Base-by-base conservation (phyloP, 2,113 vertebrate genomes). In the Ailurus styani region DNA sequence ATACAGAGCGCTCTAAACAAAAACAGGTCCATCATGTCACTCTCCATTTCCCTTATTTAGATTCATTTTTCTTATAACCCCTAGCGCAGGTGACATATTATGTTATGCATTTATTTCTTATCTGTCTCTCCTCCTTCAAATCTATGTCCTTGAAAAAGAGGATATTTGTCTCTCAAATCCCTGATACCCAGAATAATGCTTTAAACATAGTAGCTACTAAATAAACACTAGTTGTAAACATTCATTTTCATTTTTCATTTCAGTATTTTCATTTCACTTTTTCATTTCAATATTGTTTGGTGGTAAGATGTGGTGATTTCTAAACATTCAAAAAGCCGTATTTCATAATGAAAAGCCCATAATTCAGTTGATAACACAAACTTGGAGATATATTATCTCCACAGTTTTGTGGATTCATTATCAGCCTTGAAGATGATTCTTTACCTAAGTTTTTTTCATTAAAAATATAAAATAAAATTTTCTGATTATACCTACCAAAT, bases 391-490 rank as follows among this genome's bases (percentile, higher is more conserved):
- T 8, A 17, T 21, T 37, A 7, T 90, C n/a, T 84, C 40, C 3
- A 25, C 27, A 17, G 3, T 83, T 91, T 92, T 7, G 14, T 87
- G 27, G 66, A 52, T 34, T 78, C 45, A 54, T 42, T 64, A 57
- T 25, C 20, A 54, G 50, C 29, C 31, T 93, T 40, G 25, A 54
- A 20, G 50, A 89, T 25, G 47, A 25, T 29, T 90, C 21, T 89
- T 95, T 57, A 83, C 9, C 14, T 78, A 50, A 66, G 18, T 23
- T 66, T 72, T 84, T 60, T 73, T 97, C 57, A 14, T 96, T 79
- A 84, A 87, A 94, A 96, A 73, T 29, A 68, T 77, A 60, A 85
- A 94, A 90, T 91, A 77, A 87, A 47, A 87, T 73, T 70, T 90
- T 23, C 62, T 62, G 84, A 95, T 95, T 90, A 90, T 31, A 87